Percentiles rank a stretch among this genome's conserved stretches.
These are phyloP conservation scores for Vultur gryphus DNA, from an alignment of 2,797 vertebrate species.

Conservation along the genomic window DNA sequence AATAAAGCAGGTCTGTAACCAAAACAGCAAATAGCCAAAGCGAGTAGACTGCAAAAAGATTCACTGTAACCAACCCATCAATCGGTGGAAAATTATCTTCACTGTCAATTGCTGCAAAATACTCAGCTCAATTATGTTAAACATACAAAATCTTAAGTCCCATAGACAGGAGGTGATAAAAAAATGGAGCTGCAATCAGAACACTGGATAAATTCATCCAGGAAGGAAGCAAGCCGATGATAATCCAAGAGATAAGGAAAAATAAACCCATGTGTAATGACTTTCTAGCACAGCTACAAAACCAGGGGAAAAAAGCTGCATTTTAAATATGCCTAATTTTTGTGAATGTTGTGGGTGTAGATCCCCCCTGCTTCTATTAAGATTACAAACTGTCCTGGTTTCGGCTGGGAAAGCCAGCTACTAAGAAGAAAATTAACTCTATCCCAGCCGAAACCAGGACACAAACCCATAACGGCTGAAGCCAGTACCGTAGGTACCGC, in stretches of 20 bases:
- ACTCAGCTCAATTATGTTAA: background rate
- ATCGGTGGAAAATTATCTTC: background rate
- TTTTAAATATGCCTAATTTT: background rate
- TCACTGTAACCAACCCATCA: background rate
- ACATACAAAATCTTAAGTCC: background rate
- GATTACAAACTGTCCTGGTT: background rate
- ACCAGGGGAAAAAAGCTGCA: background rate
- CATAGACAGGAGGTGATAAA: background rate
- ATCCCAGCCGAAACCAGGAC: too few species aligned
- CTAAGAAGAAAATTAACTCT: too few species aligned
- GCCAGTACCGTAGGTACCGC: fast-evolving
- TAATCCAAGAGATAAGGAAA: slow-evolving; percentile 38
- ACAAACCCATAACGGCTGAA: background rate
- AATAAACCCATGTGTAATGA: slow-evolving; percentile 32
- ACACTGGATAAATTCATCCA: slow-evolving; percentile 16
- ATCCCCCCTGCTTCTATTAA: background rate
- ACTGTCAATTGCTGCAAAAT: background rate
- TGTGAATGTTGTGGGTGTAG: background rate
- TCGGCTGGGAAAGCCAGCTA: too few species aligned
- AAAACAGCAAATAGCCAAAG: background rate
- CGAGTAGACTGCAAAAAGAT: background rate
- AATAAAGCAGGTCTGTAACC: background rate
- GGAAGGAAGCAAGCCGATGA: background rate
- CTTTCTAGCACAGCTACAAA: background rate
- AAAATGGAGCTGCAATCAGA: slow-evolving; percentile 19